These are phyloP conservation scores for Spea multiplicata DNA, from an alignment of 2,113 vertebrate genomes.

Conservation along the genomic window DNA sequence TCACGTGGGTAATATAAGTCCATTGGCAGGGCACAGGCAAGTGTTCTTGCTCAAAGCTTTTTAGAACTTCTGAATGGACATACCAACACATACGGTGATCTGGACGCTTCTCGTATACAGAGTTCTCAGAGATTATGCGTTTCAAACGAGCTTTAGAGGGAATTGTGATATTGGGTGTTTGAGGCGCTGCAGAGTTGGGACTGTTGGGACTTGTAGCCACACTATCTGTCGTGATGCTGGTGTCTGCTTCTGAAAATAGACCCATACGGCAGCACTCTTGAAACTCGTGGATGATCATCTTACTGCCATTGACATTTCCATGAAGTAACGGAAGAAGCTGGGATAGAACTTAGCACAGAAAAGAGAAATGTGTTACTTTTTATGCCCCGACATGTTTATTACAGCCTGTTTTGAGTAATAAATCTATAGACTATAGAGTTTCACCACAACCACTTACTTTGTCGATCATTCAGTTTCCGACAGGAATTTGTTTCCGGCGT, in stretches of 20 bases:
- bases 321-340: conserved; percentile 88
- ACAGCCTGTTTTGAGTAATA: no score
- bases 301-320: conserved; percentile 87
- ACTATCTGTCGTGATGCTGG: fast-evolving
- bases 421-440: no score
- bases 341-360: conserved; percentile 57
- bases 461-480: conserved; percentile 68
- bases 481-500: conserved; percentile 65
- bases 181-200: conserved; percentile 48
- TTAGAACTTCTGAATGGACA: conserved; percentile 80
- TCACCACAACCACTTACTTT: conserved; percentile 69
- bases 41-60: conserved; percentile 71
- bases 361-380: neutral
- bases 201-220: conserved; percentile 16
- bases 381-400: no score
- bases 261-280: conserved; percentile 82
- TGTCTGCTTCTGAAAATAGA: conserved; percentile 50
- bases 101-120: conserved; percentile 86
- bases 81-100: conserved; percentile 89
- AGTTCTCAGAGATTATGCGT: conserved; percentile 83
- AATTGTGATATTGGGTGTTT: conserved; percentile 43
- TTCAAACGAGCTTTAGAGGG: conserved; percentile 85
- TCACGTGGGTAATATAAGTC: conserved; percentile 80
- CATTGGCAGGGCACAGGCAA: conserved; percentile 90
- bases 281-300: conserved; percentile 90